Conservation (phyloP, 2,888 invertebrate species). For the Tanytarsus gracilentus region DNA sequence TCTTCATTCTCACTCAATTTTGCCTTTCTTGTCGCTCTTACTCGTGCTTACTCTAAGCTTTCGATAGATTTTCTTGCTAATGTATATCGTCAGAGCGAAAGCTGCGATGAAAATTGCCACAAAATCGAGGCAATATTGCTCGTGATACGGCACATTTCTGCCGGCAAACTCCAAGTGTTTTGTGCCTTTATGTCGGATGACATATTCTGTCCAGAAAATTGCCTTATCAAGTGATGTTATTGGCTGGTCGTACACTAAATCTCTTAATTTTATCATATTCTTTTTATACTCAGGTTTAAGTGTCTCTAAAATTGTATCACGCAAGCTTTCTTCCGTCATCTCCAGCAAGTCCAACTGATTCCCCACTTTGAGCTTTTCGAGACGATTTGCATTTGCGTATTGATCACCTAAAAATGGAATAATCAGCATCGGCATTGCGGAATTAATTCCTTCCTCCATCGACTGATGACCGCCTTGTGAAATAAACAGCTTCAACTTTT, state of each 20-base stretch:
- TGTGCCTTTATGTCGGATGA: constrained; percentile 7
- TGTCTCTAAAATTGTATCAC: constrained; percentile 33
- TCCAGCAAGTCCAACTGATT: constrained; percentile 37
- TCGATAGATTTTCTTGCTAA: not conserved
- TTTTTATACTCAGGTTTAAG: constrained; percentile 3
- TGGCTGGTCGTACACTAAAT: constrained; percentile 20
- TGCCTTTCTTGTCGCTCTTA: not conserved
- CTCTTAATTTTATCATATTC: not conserved
- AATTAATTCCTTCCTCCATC: constrained; percentile 42
- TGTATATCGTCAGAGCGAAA: not conserved
- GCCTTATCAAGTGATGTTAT: constrained; percentile 19
- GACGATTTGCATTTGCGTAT: constrained; percentile 37
- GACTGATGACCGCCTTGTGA: constrained; percentile 46
- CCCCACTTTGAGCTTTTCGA: constrained; percentile 36
- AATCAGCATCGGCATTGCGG: constrained; percentile 40
- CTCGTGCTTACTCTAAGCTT: not conserved
- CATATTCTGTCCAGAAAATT: constrained; percentile 16
- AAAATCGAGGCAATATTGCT: constrained; percentile 8
- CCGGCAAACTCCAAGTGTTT: constrained; percentile 2
- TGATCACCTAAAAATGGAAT: constrained; percentile 39
- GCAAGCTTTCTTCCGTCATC: constrained; percentile 35
- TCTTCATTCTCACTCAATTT: not conserved
- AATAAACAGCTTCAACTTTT: constrained; percentile 45
- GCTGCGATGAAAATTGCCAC: not conserved
- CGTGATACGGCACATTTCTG: constrained; percentile 5